These are phyloP conservation scores for Thryonomys swinderianus DNA, from an alignment of 2,113 vertebrate species.

Conservation along the genomic window DNA sequence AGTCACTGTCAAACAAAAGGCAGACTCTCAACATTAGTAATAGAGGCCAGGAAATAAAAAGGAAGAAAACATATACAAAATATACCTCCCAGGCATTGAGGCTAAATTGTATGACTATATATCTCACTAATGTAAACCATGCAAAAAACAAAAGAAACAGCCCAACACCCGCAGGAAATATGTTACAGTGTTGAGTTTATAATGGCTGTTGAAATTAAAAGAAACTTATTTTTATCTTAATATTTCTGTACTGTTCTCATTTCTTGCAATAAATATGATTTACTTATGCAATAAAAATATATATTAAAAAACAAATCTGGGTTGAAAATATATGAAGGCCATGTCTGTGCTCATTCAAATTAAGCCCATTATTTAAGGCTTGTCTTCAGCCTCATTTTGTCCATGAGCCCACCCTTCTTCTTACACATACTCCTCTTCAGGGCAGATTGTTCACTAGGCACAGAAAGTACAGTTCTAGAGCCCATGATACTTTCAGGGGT, in stretches of 20 bases:
- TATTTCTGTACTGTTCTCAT: conserved; percentile 27
- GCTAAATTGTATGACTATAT: not conserved
- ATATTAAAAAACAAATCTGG: conserved; percentile 17
- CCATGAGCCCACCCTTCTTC: not conserved
- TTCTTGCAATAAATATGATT: conserved; percentile 33
- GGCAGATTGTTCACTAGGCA: not conserved
- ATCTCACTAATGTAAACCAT: not conserved
- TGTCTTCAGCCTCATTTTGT: not conserved
- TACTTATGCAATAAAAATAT: conserved; percentile 38
- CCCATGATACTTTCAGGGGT: not conserved
- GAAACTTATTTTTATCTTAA: conserved; percentile 54
- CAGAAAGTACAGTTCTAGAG: not conserved
- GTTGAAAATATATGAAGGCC: not conserved
- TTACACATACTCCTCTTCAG: not conserved
- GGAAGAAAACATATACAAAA: not conserved
- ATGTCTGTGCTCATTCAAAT: not conserved
- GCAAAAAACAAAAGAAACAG: not conserved
- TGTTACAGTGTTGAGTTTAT: not conserved
- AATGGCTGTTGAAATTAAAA: conserved; percentile 22
- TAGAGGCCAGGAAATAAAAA: not conserved
- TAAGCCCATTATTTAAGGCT: conserved; percentile 43
- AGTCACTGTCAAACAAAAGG: not conserved
- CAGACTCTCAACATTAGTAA: not conserved
- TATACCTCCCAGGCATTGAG: not conserved
- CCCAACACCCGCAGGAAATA: not conserved